Evolutionary conservation across 2,113 vertebrate genomes (phyloP), one percentile per base, ranked within the genome.

Genomic region (Forbesichthys agassizii): DNA sequence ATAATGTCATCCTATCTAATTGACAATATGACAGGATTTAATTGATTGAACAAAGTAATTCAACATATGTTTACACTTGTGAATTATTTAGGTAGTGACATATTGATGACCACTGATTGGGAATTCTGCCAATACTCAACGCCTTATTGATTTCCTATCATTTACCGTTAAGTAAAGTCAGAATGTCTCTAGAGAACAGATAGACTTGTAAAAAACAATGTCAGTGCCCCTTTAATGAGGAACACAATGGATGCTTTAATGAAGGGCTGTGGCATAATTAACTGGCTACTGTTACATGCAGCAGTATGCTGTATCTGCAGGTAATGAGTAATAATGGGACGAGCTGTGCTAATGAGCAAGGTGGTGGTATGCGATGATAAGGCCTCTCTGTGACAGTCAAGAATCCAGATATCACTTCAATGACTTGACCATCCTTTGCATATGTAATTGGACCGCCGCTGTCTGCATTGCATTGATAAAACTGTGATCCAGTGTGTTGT

Each of bases 391-490:
- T 69, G 75, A 48, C 71, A 68, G 67, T 73, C 79, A 73, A 75
- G 77, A 58, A 77, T 83, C 74, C 36, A 75, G 74, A 83, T 74
- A 87, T 82, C 76, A 70, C 77, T 89, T 78, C 82, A 88, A 90
- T 89, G 87, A 81, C 88, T 83, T 69, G 73, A 80, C 86, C 78
- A 77, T 83, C 84, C 78, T 86, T 77, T 88, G 84, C 85, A 90
- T 88, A 78, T 71, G 72, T 88, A 87, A 89, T 87, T 57, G 70
- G 27, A 58, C 27, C 18, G 9, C 52, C 36, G 49, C 75, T 59
- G 75, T 87, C 83, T 83, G 86, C 69, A 5, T 33, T 14, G 55
- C n/a, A 3, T 79, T 87, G 81, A 91, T 88, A 79, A 90, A 90
- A 74, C 16, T 20, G 68, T 61, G 42, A 27, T 69, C 71, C 76